phyloP scores from a whole-genome alignment of 2,797 vertebrate species.

The Smutsia temminckii region DNA sequence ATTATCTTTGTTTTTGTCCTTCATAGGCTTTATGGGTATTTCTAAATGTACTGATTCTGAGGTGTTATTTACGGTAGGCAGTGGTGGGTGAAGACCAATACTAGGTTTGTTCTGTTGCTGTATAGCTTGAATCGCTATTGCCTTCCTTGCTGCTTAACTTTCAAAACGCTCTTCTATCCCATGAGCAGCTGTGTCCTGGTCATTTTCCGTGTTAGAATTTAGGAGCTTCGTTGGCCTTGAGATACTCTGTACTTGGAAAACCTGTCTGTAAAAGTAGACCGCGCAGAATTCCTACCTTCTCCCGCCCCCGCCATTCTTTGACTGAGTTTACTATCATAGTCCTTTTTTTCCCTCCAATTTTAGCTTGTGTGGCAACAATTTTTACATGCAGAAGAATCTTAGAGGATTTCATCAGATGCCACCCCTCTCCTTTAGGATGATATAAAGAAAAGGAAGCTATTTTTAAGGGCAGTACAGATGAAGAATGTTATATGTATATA shows the following conservation, averaged over 20 bases:
- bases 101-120: not conserved
- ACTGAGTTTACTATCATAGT: not conserved
- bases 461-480: not conserved
- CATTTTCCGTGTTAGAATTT: not conserved
- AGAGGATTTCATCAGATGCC: not conserved
- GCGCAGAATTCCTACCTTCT: not conserved
- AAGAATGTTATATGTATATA: not conserved
- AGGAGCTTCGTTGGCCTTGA: not conserved
- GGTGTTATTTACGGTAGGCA: not conserved
- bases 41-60: not conserved
- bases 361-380: not conserved
- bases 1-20: not conserved
- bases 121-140: not conserved
- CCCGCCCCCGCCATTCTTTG: rapidly evolving
- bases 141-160: not conserved
- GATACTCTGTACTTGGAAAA: not conserved
- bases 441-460: not conserved
- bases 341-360: not conserved
- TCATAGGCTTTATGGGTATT: not conserved
- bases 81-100: not conserved
- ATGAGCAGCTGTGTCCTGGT: rapidly evolving
- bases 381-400: not conserved
- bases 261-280: not conserved
- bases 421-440: not conserved
- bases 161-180: not conserved